Base-by-base conservation (phyloP, 2,113 vertebrate genomes). In the Cavia porcellus region DNA sequence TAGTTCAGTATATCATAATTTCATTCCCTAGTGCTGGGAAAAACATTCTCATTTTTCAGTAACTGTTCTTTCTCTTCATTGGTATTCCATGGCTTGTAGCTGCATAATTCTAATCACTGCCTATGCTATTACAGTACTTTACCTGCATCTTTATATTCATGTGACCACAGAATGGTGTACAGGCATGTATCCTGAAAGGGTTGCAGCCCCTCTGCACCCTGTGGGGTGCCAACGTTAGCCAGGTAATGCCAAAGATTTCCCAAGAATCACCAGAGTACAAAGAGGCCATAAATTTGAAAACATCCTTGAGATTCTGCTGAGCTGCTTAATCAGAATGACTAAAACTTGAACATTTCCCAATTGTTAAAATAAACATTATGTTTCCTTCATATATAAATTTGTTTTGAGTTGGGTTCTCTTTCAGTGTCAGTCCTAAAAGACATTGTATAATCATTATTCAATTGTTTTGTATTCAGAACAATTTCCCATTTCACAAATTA, bases 401-500 rank as follows among this genome's bases (percentile, higher is more conserved):
- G 83, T 88, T 81, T 82, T 61, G 66, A 92, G n/a, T 52, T 77
- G 89, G 38, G 52, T 52, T 86, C 83, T 88, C 83, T 68, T 55
- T 84, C 61, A 75, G 19, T 25, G 3, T 61, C 64, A 82, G 17
- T 89, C 61, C 30, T 70, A 96, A 89, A 10, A 62, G 79, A 89
- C 70, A 83, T 0, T 70, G 45, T 64, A 62, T 15, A 92, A 57
- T 72, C 55, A 57, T 82, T 45, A 57, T 84, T 75, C 12, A 17
- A 89, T 64, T 90, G 79, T 55, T 85, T 45, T 85, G 79, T 38
- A 28, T 92, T 92, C 62, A 84, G 28, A 68, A 1, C 30, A 92
- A 88, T 70, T 79, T 84, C 55, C 55, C 59, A 88, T 83, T 77
- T 94, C 72, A 83, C 25, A 42, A 94, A 59, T 89, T 70, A 92